Evolutionary conservation across 2,797 vertebrate genomes (phyloP).

Genomic region (Dipus sagitta): DNA sequence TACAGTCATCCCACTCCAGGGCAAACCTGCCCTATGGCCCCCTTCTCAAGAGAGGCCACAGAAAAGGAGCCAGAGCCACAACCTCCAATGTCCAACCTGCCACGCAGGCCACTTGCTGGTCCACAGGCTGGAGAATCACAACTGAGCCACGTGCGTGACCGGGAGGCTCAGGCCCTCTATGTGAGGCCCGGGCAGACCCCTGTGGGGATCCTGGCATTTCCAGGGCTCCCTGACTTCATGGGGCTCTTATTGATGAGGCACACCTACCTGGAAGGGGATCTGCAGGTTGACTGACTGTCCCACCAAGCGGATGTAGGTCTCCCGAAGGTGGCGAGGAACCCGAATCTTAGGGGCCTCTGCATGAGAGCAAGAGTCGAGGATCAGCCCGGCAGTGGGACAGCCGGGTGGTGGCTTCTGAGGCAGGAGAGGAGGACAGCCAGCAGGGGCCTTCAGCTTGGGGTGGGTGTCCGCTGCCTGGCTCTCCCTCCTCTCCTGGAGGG

Average conservation of each 20-base stretch:
- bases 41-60: neutral
- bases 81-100: neutral
- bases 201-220: neutral
- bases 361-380: conserved; percentile 2
- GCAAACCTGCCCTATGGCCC: neutral
- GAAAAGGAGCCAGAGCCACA: neutral
- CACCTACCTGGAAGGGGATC: conserved; percentile 94
- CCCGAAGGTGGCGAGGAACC: conserved; percentile 92
- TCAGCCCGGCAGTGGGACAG: neutral
- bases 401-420: neutral
- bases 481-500: neutral
- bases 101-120: neutral
- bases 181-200: neutral
- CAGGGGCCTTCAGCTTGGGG: no score
- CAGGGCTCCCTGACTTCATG: neutral
- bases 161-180: no score
- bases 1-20: neutral
- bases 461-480: neutral
- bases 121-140: neutral
- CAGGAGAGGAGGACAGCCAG: neutral
- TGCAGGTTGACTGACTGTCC: conserved; percentile 94
- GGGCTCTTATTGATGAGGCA: neutral
- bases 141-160: neutral
- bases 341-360: conserved; percentile 94
- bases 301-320: conserved; percentile 88